A percentile compares a stretch with the other conserved stretches of the same genome.
Conservation (phyloP, 1,140 invertebrate species). For the Cardiocondyla obscurior region DNA sequence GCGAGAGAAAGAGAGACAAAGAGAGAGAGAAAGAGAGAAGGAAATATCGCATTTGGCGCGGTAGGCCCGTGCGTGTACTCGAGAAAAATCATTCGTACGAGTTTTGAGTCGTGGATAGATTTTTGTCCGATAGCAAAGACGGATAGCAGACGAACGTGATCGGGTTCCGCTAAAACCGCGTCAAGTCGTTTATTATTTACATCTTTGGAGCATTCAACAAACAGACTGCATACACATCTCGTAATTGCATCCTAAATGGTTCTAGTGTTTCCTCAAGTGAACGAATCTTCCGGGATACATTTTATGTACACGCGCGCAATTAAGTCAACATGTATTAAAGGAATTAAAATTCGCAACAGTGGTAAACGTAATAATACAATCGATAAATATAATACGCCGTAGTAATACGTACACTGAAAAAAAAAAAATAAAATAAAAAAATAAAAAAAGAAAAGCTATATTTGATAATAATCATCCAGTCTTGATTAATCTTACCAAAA, state of each 20-base stretch:
- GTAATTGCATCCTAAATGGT: background rate
- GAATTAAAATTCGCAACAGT: conserved; percentile 10
- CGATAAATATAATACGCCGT: background rate
- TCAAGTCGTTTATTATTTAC: background rate
- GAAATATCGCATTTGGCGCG: background rate
- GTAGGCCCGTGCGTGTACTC: background rate
- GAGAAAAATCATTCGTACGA: background rate
- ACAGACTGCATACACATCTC: background rate
- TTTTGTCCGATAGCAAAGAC: background rate
- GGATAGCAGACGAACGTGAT: background rate
- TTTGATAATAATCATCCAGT: too few relatives aligned
- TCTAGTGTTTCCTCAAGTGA: background rate
- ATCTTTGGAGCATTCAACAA: conserved; percentile 17
- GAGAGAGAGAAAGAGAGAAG: background rate
- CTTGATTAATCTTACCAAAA: too few relatives aligned
- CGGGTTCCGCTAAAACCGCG: background rate
- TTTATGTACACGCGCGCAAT: background rate
- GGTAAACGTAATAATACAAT: conserved; percentile 2
- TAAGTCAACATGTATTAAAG: conserved; percentile 17
- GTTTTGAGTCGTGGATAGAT: conserved; percentile 1
- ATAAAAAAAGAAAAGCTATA: too few relatives aligned
- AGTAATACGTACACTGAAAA: too few relatives aligned
- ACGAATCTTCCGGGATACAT: background rate
- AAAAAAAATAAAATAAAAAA: too few relatives aligned
- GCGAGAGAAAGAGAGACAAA: conserved; percentile 1